phyloP scores from a whole-genome alignment of 1,140 invertebrate genomes.

The Leptonema lineaticorne region DNA sequence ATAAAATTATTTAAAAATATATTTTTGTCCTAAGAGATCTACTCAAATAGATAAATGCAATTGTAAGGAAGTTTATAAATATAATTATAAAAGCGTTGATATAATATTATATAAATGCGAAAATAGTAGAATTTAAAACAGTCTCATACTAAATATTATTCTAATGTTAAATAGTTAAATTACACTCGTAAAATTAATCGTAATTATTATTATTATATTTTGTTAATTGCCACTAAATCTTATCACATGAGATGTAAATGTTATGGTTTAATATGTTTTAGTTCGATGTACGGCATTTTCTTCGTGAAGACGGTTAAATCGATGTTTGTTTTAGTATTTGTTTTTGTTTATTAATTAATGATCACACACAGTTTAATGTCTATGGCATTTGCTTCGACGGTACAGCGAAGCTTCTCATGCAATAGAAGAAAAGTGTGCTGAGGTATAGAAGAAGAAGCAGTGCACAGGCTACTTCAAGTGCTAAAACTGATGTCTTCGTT shows the following conservation, averaged over 20 bases:
- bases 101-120: no score
- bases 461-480: constrained; percentile 85
- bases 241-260: background rate
- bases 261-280: background rate
- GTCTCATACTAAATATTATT: background rate
- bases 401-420: constrained; percentile 87
- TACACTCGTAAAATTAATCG: no score
- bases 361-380: constrained; percentile 20
- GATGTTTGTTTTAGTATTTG: background rate
- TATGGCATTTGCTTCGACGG: constrained; percentile 79
- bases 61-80: no score
- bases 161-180: no score
- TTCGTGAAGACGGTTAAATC: background rate
- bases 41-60: constrained; percentile 16
- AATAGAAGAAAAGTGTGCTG: constrained; percentile 85
- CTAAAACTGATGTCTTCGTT: constrained; percentile 84
- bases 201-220: constrained; percentile 7
- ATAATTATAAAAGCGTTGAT: no score
- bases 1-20: no score
- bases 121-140: no score
- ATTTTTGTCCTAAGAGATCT: constrained; percentile 14
- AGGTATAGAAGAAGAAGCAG: constrained; percentile 87
- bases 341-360: background rate
- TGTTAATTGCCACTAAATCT: background rate
- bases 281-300: background rate